phyloP scores from a whole-genome alignment of 2,888 invertebrate genomes.

The Rhimphoctona megacephalus region DNA sequence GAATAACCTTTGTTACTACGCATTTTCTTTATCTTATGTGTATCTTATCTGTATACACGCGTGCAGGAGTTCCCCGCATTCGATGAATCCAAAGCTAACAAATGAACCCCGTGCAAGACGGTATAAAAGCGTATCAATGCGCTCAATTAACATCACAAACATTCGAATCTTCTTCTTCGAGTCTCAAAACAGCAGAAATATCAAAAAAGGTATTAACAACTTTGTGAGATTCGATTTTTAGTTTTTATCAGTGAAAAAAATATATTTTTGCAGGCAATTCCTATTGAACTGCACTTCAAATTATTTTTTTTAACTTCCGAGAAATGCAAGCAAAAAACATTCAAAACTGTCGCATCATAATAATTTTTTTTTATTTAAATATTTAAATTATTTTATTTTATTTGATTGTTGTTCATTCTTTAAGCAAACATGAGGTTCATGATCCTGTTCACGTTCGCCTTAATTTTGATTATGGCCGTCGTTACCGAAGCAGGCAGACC shows the following conservation, averaged over 20 bases:
- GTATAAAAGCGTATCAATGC: neutral
- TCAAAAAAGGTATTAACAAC: neutral
- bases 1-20: too few species aligned
- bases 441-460: slow-evolving; percentile 55
- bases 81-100: neutral
- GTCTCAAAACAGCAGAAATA: neutral
- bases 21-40: neutral
- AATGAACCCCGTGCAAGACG: neutral
- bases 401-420: slow-evolving; percentile 55
- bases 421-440: slow-evolving; percentile 58
- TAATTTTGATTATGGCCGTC: slow-evolving; percentile 38
- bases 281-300: neutral
- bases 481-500: slow-evolving; percentile 52
- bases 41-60: neutral
- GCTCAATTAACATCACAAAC: neutral
- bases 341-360: too few species aligned
- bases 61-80: neutral
- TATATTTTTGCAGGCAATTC: neutral
- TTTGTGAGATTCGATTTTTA: neutral
- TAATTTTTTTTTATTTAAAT: neutral
- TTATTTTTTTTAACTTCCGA: neutral
- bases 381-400: slow-evolving; percentile 75
- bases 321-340: neutral
- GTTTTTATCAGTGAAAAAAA: neutral
- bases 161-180: neutral